Evolutionary conservation across 1,140 invertebrate genomes (phyloP).

Genomic region (Aphis gossypii): DNA sequence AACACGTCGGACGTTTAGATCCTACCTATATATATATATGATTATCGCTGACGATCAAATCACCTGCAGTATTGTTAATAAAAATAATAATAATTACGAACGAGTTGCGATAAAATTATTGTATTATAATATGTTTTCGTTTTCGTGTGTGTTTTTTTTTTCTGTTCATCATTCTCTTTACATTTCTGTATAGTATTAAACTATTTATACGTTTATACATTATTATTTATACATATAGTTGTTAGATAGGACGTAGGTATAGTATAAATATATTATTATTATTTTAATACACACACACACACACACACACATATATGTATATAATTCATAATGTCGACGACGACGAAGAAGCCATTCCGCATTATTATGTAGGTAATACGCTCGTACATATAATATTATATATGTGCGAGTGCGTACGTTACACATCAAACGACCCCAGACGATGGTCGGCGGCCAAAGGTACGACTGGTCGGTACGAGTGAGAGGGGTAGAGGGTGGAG

Average conservation of each 20-base stretch:
- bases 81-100: background rate
- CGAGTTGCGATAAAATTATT: background rate
- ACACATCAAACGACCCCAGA: background rate
- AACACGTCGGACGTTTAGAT: background rate
- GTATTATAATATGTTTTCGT: background rate
- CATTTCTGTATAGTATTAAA: slow-evolving; percentile 37
- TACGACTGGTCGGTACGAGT: background rate
- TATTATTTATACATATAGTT: background rate
- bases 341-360: background rate
- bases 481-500: background rate
- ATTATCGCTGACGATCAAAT: background rate
- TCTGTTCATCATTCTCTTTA: background rate
- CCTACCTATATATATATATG: background rate
- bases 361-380: background rate
- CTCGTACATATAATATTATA: background rate
- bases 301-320: too few relatives aligned
- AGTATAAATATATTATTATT: background rate
- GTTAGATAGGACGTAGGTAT: background rate
- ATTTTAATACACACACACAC: too few relatives aligned
- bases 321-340: background rate
- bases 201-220: background rate
- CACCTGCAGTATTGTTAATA: background rate
- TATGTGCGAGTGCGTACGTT: background rate
- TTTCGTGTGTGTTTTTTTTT: background rate
- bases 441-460: background rate